These are phyloP conservation scores for Benthosema pterotum DNA, from an alignment of 2,797 vertebrate genomes.

Conservation along the genomic window DNA sequence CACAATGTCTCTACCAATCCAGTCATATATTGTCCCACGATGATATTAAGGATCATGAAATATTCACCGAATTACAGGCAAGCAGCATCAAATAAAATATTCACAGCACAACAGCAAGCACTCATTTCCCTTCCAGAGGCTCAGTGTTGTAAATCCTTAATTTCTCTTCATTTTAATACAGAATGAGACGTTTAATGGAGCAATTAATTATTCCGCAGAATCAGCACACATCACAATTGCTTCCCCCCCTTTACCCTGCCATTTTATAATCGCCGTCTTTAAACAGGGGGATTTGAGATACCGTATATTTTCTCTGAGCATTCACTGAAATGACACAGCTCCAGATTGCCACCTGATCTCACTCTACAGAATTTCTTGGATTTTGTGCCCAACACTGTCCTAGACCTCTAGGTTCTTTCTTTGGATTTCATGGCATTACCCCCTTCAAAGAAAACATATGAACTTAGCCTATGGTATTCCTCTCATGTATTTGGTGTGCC, in stretches of 20 bases:
- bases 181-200: background rate
- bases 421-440: constrained; percentile 23
- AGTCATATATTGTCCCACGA: constrained; percentile 1
- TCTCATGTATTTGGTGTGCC: constrained; percentile 17
- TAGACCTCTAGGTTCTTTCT: constrained; percentile 28
- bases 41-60: constrained; percentile 1
- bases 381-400: constrained; percentile 2
- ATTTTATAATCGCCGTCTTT: constrained; percentile 8
- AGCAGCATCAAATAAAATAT: constrained; percentile 22
- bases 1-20: background rate
- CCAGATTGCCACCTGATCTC: background rate
- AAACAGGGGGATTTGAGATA: constrained; percentile 5
- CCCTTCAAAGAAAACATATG: constrained; percentile 40
- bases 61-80: constrained; percentile 1
- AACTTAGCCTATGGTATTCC: constrained; percentile 18
- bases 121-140: constrained; percentile 3
- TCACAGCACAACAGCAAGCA: constrained; percentile 13
- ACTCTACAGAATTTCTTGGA: too few relatives aligned
- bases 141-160: constrained; percentile 1
- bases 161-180: constrained; percentile 19
- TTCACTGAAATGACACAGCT: background rate
- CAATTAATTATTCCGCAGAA: constrained; percentile 14
- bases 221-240: background rate
- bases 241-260: background rate
- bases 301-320: background rate